phyloP scores from a whole-genome alignment of 2,888 invertebrate species.

The Hoplodrina blanda region DNA sequence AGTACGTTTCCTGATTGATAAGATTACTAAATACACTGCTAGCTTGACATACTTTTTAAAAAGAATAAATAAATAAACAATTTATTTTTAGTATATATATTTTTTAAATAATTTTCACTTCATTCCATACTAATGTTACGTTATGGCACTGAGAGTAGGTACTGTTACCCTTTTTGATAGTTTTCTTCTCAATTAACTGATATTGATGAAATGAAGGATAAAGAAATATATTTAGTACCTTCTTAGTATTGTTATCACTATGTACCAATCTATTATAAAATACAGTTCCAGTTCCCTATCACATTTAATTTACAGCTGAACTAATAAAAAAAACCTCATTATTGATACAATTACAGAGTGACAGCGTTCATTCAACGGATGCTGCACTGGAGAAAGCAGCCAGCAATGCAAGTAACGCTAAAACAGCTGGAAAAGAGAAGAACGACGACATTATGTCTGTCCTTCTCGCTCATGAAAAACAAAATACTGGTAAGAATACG shows the following conservation, averaged over 20 bases:
- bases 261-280: no score
- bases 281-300: neutral
- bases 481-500: conserved; percentile 85
- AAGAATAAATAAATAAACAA: neutral
- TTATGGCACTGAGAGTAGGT: no score
- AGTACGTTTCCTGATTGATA: conserved; percentile 11
- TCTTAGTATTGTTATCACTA: no score
- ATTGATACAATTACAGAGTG: conserved; percentile 75
- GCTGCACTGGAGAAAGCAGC: conserved; percentile 91
- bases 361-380: conserved; percentile 86
- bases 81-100: neutral
- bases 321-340: neutral
- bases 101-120: neutral
- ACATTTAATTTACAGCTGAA: neutral
- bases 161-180: no score
- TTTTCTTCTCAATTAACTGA: no score
- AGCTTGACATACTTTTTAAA: neutral
- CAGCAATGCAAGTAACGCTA: conserved; percentile 83
- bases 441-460: conserved; percentile 98
- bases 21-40: neutral
- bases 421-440: conserved; percentile 90
- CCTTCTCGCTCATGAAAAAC: conserved; percentile 96
- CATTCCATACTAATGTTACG: no score
- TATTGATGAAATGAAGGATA: no score
- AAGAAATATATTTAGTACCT: no score